These are phyloP conservation scores for Mizuhopecten yessoensis DNA, from an alignment of 1,140 invertebrate species.

Conservation along the genomic window DNA sequence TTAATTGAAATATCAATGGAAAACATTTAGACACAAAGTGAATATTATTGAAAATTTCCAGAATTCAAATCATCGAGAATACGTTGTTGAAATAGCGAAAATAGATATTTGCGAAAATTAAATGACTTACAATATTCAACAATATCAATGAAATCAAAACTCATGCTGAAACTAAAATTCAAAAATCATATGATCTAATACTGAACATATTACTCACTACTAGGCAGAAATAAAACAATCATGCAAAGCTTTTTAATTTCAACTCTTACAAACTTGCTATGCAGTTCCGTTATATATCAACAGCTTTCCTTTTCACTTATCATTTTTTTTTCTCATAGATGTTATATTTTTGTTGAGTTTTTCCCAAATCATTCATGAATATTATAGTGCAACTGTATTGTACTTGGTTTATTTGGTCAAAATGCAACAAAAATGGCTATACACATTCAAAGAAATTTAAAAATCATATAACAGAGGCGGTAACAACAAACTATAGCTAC, in stretches of 20 bases:
- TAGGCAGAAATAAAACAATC: slow-evolving; percentile 38
- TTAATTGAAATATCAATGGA: too few species aligned
- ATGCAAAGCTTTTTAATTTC: slow-evolving; percentile 39
- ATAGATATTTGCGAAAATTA: not conserved
- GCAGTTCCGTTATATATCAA: not conserved
- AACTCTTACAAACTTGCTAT: slow-evolving; percentile 17
- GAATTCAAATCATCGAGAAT: too few species aligned
- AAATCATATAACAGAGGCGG: slow-evolving; percentile 22
- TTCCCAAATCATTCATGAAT: too few species aligned
- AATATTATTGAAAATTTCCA: too few species aligned
- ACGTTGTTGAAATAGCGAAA: too few species aligned
- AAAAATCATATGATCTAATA: not conserved
- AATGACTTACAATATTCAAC: not conserved
- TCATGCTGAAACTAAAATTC: not conserved
- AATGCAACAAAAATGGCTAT: slow-evolving; percentile 28
- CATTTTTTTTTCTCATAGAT: not conserved
- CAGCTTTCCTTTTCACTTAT: not conserved
- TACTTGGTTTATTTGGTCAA: not conserved
- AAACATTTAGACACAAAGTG: too few species aligned
- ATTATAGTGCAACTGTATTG: slow-evolving; percentile 14
- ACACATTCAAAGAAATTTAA: slow-evolving; percentile 17
- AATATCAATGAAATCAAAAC: slow-evolving; percentile 19
- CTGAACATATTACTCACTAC: not conserved
- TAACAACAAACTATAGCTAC: slow-evolving; percentile 39
- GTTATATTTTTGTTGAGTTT: not conserved